Percentiles rank a stretch among this genome's conserved stretches.
Evolutionary conservation across 1,140 invertebrate species (phyloP).

Genomic region (Teleopsis dalmanni): DNA sequence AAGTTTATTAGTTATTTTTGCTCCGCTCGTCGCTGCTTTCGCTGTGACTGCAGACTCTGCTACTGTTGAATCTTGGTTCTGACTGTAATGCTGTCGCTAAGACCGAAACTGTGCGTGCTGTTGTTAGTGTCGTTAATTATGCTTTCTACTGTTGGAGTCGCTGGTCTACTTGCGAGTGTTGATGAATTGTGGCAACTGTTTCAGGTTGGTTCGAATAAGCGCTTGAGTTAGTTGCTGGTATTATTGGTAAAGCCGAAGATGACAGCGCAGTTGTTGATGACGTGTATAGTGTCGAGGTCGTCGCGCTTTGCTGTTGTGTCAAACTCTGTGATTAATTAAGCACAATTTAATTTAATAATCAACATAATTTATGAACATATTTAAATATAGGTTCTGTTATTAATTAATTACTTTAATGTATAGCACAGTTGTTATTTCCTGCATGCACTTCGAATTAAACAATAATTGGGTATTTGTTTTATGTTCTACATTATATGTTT

Average conservation of each 20-base stretch:
- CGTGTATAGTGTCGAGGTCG: constrained; percentile 11
- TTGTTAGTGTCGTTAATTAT: constrained; percentile 18
- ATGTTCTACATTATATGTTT: too few relatives aligned
- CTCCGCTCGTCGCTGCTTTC: too few relatives aligned
- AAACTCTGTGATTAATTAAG: too few relatives aligned
- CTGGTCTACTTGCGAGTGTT: constrained; percentile 19
- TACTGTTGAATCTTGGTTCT: constrained; percentile 19
- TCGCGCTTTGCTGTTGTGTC: constrained; percentile 17
- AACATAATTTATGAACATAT: too few relatives aligned
- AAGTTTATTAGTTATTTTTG: too few relatives aligned
- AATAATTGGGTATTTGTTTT: too few relatives aligned
- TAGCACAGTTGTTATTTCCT: too few relatives aligned
- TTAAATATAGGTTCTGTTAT: too few relatives aligned
- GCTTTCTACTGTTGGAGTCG: constrained; percentile 27
- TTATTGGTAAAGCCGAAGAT: too few relatives aligned
- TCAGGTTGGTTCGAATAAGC: constrained; percentile 35
- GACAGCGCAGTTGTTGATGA: constrained; percentile 18
- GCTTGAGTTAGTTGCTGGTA: constrained; percentile 18
- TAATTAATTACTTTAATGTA: too few relatives aligned
- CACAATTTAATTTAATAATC: too few relatives aligned
- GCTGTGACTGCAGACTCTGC: constrained; percentile 21
- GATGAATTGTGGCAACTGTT: constrained; percentile 40
- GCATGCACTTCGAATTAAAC: too few relatives aligned
- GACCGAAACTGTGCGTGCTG: constrained; percentile 10
- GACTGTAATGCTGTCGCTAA: constrained; percentile 10